Evolutionary conservation across 2,797 vertebrate genomes (phyloP), one percentile per base, ranked within the genome.

Genomic region (Ctenopoma multispine): DNA sequence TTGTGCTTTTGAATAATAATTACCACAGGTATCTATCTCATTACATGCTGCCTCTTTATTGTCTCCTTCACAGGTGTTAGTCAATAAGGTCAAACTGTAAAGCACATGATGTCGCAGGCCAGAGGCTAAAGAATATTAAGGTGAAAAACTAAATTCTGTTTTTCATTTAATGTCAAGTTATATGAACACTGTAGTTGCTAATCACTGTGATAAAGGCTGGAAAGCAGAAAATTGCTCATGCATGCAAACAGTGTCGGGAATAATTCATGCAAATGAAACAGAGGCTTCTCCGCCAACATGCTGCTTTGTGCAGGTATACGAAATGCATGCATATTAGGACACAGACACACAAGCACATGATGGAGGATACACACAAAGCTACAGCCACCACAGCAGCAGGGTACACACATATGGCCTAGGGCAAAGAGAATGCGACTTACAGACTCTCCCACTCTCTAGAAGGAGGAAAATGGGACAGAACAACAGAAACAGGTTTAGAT

Each of bases 391-490:
- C 67, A 63, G 29, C 63, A 77, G 80, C 79, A 60, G 67, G 1
- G 48, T 24, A 83, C 79, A 87, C 70, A 85, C 62, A 79, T 20
- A 79, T 24, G n/a, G 81, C 72, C 81, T 77, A 85, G 54, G 68
- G 80, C 81, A 90, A 94, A 94, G 89, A 92, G 79, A 94, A 94
- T 84, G 81, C 81, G 61, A 99, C 97, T 99, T 97, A 99, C 97
- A 99, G 96, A 87, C 88, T 96, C 96, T 95, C 97, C 97, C 97
- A 99, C 92, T 99, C 97, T 95, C 97, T 99, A 95, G 82, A 94
- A 87, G 87, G 92, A 94, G 92, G 80, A 93, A 90, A 96, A 96
- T 89, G 70, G 94, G 87, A 95, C 92, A 95, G 84, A 95, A 95
- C 92, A 94, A 95, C 91, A 95, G 92, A 93, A 73, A 95, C 77